A percentile compares a stretch with the other conserved stretches of the same genome.
Conservation (phyloP, 2,113 vertebrate genomes). For the Anhinga anhinga region DNA sequence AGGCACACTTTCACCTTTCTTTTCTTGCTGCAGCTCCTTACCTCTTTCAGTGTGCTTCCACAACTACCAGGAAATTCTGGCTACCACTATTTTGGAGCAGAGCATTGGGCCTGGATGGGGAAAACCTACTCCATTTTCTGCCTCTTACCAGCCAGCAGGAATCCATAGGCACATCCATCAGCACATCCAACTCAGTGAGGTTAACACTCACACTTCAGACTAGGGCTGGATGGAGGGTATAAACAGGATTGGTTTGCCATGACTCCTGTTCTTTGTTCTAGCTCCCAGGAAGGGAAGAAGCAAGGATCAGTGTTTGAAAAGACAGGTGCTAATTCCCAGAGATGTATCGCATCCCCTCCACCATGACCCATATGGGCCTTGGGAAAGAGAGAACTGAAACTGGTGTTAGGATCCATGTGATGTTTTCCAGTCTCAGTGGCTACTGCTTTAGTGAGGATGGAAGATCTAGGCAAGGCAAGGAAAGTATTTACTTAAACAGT, state of each 20-base stretch:
- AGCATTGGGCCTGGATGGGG: accelerated
- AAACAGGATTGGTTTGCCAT: neutral
- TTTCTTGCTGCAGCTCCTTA: neutral
- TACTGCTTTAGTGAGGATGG: neutral
- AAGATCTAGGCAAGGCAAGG: neutral
- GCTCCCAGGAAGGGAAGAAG: neutral
- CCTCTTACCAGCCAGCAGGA: neutral
- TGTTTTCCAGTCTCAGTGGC: neutral
- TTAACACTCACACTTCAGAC: neutral
- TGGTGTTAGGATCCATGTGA: neutral
- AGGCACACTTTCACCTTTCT: neutral
- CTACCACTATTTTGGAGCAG: neutral
- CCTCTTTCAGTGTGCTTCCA: neutral
- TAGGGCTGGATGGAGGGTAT: neutral
- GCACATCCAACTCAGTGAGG: neutral
- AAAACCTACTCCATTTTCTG: neutral
- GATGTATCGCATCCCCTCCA: neutral
- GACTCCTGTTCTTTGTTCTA: neutral
- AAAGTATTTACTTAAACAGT: neutral
- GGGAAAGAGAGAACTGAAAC: neutral
- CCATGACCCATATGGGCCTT: neutral
- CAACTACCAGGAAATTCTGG: neutral
- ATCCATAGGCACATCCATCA: neutral
- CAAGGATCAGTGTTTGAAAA: neutral
- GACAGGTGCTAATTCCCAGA: neutral